These are phyloP conservation scores for Aphaenogaster ashmeadi DNA, from an alignment of 1,140 invertebrate species.

Conservation along the genomic window DNA sequence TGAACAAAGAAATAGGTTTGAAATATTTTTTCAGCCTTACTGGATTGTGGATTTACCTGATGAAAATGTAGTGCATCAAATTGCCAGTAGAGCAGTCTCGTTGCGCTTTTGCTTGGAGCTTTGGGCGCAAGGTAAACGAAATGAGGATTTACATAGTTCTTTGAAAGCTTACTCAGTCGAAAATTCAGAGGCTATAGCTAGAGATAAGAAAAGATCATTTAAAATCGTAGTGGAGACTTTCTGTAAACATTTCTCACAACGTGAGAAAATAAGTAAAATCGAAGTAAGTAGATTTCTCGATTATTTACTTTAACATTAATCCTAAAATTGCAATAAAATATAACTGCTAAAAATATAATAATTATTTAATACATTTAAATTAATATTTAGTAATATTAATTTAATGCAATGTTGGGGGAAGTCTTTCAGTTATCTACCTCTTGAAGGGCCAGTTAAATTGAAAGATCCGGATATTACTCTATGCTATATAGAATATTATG, in stretches of 20 bases:
- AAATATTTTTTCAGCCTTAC: slow-evolving; percentile 89
- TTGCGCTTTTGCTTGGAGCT: slow-evolving; percentile 93
- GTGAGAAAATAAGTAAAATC: slow-evolving; percentile 94
- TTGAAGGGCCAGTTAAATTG: slow-evolving; percentile 93
- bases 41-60: slow-evolving; percentile 92
- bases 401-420: slow-evolving; percentile 86
- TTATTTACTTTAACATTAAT: slow-evolving; percentile 19
- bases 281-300: slow-evolving; percentile 89
- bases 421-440: slow-evolving; percentile 93
- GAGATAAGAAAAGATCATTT: slow-evolving; percentile 89
- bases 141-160: slow-evolving; percentile 89
- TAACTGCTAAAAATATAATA: slow-evolving; percentile 59
- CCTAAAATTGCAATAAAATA: slow-evolving; percentile 33
- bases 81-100: slow-evolving; percentile 93
- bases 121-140: slow-evolving; percentile 90
- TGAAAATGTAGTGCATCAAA: slow-evolving; percentile 88
- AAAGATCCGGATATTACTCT: slow-evolving; percentile 94
- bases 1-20: background rate
- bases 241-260: slow-evolving; percentile 93
- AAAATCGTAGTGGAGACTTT: slow-evolving; percentile 96
- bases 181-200: slow-evolving; percentile 87
- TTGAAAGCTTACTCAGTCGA: slow-evolving; percentile 88
- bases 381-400: slow-evolving; percentile 85
- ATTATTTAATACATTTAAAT: slow-evolving; percentile 74
- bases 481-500: slow-evolving; percentile 96